Evolutionary conservation across 2,797 vertebrate genomes (phyloP).

Genomic region (Toxotes lorentzi): DNA sequence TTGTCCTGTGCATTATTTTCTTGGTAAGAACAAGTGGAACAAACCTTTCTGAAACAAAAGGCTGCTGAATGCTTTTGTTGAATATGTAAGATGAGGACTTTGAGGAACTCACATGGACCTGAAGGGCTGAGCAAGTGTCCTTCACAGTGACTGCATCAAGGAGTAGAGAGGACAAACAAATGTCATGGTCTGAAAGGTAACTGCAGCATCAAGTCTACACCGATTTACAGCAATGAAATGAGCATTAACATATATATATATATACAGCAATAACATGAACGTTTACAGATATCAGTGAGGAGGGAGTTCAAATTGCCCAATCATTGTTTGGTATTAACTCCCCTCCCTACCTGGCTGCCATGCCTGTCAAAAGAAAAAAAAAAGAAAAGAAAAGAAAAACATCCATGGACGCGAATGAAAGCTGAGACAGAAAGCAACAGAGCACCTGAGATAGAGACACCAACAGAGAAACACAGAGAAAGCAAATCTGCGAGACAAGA

Average conservation of each 20-base stretch:
- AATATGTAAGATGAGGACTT: conserved; percentile 58
- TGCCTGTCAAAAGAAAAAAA: conserved; percentile 25
- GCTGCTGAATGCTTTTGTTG: conserved; percentile 56
- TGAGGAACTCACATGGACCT: conserved; percentile 55
- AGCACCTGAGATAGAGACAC: conserved; percentile 56
- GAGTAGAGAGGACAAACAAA: conserved; percentile 58
- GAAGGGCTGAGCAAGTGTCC: conserved; percentile 65
- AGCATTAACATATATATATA: not conserved
- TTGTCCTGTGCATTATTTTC: conserved; percentile 59
- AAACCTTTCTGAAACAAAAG: conserved; percentile 68
- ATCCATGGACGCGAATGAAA: conserved; percentile 55
- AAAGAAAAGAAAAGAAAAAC: not conserved
- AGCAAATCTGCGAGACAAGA: conserved; percentile 55
- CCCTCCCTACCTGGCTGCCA: conserved; percentile 34
- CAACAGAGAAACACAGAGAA: conserved; percentile 46
- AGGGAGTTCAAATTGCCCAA: conserved; percentile 22
- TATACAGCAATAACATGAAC: conserved; percentile 9
- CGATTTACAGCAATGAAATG: conserved; percentile 24
- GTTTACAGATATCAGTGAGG: not conserved
- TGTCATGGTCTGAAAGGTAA: conserved; percentile 55
- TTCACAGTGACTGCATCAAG: conserved; percentile 58
- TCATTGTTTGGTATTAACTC: conserved; percentile 24
- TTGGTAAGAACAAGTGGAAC: conserved; percentile 57
- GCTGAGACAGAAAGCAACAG: conserved; percentile 50
- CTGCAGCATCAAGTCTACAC: conserved; percentile 23